Conservation (phyloP, 2,888 invertebrate genomes). For the Lysandra coridon region DNA sequence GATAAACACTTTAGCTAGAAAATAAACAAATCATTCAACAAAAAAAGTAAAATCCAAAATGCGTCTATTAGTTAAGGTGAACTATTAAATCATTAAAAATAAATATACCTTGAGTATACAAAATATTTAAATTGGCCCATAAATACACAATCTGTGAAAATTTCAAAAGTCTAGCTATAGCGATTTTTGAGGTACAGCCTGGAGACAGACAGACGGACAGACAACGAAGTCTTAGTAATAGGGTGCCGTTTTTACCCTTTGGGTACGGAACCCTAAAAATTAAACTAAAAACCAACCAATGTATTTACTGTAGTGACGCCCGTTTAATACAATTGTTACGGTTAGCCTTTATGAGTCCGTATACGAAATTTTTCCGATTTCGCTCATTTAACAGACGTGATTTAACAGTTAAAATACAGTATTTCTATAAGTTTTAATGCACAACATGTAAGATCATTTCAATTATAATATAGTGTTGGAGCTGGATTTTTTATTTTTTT, state of each 20-base stretch:
- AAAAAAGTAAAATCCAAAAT: not conserved
- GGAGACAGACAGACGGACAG: too few species aligned
- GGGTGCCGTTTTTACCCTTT: too few species aligned
- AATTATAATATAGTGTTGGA: too few species aligned
- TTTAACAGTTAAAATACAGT: too few species aligned
- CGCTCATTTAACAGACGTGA: too few species aligned
- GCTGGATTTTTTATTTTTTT: too few species aligned
- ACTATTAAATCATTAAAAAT: not conserved
- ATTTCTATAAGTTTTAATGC: too few species aligned
- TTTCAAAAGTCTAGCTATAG: not conserved
- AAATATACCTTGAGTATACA: not conserved
- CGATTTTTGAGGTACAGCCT: too few species aligned
- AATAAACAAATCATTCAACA: not conserved
- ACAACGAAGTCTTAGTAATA: too few species aligned
- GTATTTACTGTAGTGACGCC: constrained; percentile 9
- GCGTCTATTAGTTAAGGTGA: not conserved
- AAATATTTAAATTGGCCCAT: too few species aligned
- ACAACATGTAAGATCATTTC: too few species aligned
- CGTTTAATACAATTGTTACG: not conserved
- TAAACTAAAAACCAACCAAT: not conserved
- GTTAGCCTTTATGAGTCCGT: not conserved
- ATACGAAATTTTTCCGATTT: too few species aligned
- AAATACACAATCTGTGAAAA: not conserved
- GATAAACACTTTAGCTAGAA: not conserved
- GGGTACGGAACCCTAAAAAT: not conserved